Evolutionary conservation across 2,797 vertebrate genomes (phyloP), one percentile per base, ranked within the genome.

Genomic region (Podarcis siculus): DNA sequence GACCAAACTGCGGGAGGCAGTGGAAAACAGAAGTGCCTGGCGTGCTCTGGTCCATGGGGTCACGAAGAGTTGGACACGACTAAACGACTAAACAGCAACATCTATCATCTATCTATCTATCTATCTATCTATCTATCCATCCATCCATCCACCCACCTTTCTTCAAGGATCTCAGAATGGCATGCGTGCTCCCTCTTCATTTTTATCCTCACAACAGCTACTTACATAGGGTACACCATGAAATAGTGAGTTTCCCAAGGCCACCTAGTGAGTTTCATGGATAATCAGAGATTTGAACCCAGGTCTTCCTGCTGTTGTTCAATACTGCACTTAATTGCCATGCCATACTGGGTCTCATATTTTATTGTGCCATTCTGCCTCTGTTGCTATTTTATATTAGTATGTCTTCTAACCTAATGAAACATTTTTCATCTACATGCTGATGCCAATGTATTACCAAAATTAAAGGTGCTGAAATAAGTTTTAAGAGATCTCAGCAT

Each of bases 391-490:
- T 79, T 82, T 81, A 13, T 25, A 85, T 79, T 45, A 39, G 17
- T 2, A 4, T 42, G 1, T 27, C 25, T 67, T 82, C 37, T 82
- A 42, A 13, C 25, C 23, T 58, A 55, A 6, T 12, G 27, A 9
- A 4, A 10, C 83, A 27, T 5, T 39, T 55, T 19, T 3, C 10
- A 12, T 3, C 7, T 27, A 7, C 6, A 30, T 73, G 55, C 3
- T 2, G 6, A 13, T 0, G 13, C 23, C 5, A 0, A 0, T 5
- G 3, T 9, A 27, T n/a, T 82, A 8, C 58, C 39, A 76, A n/a
- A 10, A 3, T 2, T 35, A 1, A 5, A 9, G 32, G 30, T 21
- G 64, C 25, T 9, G 12, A 1, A 0, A 0, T 32, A 2, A 67
- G 17, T 27, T 2, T 37, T 69, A 37, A 30, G 30, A 82, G 1